Base-by-base conservation (phyloP, 92 coral and sea anemone genomes). In the Montipora capitata region DNA sequence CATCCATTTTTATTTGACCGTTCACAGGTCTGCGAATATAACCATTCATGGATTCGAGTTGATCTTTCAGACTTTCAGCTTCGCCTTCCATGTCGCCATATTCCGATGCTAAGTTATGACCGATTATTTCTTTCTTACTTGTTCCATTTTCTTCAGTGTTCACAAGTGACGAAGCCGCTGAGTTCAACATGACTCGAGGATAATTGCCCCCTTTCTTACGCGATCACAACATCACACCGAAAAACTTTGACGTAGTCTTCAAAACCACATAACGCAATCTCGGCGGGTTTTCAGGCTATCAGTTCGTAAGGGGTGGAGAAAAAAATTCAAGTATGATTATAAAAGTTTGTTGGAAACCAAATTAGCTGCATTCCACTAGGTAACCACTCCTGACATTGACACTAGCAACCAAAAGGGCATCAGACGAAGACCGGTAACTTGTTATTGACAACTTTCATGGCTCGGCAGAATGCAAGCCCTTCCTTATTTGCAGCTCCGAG, bases 391-490 rank as follows among this genome's bases (percentile, higher is more conserved):
- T 72, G 68, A 54, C 52, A 72, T 51, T 5, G 35, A 43, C 78
- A 40, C 71, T 83, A 71, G 79, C 87, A 82, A 82, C 87, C 44
- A 58, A 12, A 52, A 72, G 72, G 35, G 40, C 52, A 38, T 35
- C 41, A 80, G 68, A 44, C 85, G 51, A 12, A 54, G 0, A 3
- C 12, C 61, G 8, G 61, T 41, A 40, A 16, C 49, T 48, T 72
- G 17, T 40, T n/a, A 71, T 54, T 57, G 61, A 18, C 48, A 13
- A 10, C 20, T 72, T 68, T 59, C 49, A 43, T 72, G 72, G 79
- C 62, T 11, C 79, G 48, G 72, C 65, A 66, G 64, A 61, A 93
- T 93, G 96, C 91, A 92, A 66, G 93, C 96, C 56, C 72, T 93
- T 57, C 93, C 96, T 15, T 61, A 80, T 44, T 48, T 89, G 45